phyloP scores from a whole-genome alignment of 2,888 invertebrate genomes.

The Lottia scabra region DNA sequence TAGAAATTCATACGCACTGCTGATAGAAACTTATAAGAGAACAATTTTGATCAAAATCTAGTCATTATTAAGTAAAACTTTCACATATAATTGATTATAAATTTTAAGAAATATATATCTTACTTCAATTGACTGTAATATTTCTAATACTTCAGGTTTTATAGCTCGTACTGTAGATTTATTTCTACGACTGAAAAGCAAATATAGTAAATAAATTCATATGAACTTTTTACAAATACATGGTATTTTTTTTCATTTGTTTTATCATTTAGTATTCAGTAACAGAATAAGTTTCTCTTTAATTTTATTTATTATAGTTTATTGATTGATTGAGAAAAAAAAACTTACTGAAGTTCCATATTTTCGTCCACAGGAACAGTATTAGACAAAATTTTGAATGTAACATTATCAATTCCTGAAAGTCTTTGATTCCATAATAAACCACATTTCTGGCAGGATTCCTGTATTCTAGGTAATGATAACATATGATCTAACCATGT shows the following conservation, averaged over 20 bases:
- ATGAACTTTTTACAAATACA: no score
- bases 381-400: neutral
- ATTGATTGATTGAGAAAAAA: neutral
- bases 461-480: slow-evolving; percentile 39
- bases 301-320: no score
- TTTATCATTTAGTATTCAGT: no score
- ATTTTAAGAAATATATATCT: neutral
- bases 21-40: no score
- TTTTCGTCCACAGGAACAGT: slow-evolving; percentile 37
- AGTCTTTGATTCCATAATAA: slow-evolving; percentile 2
- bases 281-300: no score
- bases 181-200: slow-evolving; percentile 44
- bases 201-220: slow-evolving; percentile 4
- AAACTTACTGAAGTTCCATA: slow-evolving; percentile 37
- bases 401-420: neutral
- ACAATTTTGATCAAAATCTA: no score
- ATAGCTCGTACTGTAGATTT: slow-evolving; percentile 50
- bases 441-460: slow-evolving; percentile 36
- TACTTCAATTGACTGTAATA: slow-evolving; percentile 61
- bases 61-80: no score
- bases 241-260: no score
- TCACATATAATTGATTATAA: no score
- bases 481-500: slow-evolving; percentile 43
- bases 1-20: no score
- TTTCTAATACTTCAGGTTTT: slow-evolving; percentile 74